These are phyloP conservation scores for Episyrphus balteatus DNA, from an alignment of 1,140 invertebrate genomes.

Conservation along the genomic window DNA sequence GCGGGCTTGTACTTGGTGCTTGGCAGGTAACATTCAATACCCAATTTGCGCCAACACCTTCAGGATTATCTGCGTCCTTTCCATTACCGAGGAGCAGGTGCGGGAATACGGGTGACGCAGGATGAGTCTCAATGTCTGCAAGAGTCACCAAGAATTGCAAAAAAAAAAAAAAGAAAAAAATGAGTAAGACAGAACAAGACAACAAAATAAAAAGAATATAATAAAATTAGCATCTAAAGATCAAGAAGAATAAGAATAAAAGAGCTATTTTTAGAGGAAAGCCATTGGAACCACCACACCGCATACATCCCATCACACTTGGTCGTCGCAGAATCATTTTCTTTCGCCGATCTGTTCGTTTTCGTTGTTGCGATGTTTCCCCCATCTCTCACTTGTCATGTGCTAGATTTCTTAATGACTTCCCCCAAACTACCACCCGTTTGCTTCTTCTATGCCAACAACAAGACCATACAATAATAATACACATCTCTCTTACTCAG, in stretches of 20 bases:
- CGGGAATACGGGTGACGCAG: constrained; percentile 71
- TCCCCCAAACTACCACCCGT: no score
- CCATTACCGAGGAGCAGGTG: constrained; percentile 82
- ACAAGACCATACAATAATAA: no score
- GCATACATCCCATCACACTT: no score
- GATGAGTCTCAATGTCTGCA: constrained; percentile 61
- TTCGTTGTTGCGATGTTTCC: no score
- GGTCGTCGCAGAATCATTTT: no score
- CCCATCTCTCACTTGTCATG: no score
- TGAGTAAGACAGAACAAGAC: background rate
- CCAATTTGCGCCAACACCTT: constrained; percentile 58
- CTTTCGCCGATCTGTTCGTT: no score
- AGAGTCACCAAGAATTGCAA: background rate
- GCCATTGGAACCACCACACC: no score
- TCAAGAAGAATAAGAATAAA: background rate
- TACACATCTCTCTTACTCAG: no score
- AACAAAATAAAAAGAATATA: background rate
- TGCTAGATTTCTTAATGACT: no score
- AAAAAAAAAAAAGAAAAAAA: constrained; percentile 9
- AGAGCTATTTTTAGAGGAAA: no score
- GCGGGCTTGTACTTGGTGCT: constrained; percentile 57
- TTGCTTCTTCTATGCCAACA: no score
- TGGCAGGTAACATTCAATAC: constrained; percentile 79
- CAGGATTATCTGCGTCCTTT: constrained; percentile 64
- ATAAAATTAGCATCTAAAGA: background rate